A percentile compares a stretch with the other conserved stretches of the same genome.
phyloP scores from a whole-genome alignment of 1,140 invertebrate genomes.

The Muscidifurax raptorellus region DNA sequence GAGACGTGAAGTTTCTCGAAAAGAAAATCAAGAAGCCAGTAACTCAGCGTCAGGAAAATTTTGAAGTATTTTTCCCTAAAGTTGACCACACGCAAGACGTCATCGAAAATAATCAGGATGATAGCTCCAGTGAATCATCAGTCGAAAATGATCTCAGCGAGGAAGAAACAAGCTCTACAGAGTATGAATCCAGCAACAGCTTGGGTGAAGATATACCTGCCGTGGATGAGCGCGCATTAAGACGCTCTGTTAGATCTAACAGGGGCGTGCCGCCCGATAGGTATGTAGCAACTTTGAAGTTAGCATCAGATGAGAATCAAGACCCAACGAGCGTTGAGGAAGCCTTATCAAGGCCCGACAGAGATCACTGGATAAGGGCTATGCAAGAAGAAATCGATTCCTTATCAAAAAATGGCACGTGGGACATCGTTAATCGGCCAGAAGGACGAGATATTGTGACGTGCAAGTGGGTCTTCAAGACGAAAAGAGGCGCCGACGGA shows the following conservation, averaged over 20 bases:
- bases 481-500: not conserved
- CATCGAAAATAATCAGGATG: too few species aligned
- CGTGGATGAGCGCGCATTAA: not conserved
- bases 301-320: conserved; percentile 55
- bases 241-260: not conserved
- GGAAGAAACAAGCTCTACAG: too few species aligned
- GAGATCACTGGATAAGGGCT: conserved; percentile 60
- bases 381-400: conserved; percentile 62
- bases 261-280: not conserved
- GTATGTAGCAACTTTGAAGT: not conserved
- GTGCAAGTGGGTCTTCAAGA: conserved; percentile 52
- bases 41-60: too few species aligned
- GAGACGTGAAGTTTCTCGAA: too few species aligned
- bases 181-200: too few species aligned
- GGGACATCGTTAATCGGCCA: conserved; percentile 52
- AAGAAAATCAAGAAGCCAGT: too few species aligned
- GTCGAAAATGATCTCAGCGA: too few species aligned
- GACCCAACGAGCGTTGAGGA: conserved; percentile 15
- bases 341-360: conserved; percentile 11
- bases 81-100: too few species aligned
- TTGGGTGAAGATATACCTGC: too few species aligned
- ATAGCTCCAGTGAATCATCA: too few species aligned
- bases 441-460: conserved; percentile 45
- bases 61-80: too few species aligned
- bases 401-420: conserved; percentile 62